phyloP scores from a whole-genome alignment of 37 sponge, comb jelly and placozoan species.

The Eunapius fragilis region DNA sequence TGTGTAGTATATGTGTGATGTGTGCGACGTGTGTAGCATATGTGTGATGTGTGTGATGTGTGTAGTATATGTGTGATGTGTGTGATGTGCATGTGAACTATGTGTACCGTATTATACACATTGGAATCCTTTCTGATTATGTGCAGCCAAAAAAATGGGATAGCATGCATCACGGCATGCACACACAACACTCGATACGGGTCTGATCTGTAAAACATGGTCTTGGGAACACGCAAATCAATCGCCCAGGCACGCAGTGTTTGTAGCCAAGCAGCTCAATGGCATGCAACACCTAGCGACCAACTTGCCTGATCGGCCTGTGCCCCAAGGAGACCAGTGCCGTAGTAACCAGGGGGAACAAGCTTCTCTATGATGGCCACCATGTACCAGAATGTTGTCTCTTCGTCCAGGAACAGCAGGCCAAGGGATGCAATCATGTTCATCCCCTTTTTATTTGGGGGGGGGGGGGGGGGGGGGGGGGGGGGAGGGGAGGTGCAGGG shows the following conservation, averaged over 20 bases:
- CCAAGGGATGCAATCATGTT: constrained; percentile 79
- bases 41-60: neutral
- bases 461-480: neutral
- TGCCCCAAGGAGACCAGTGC: constrained; percentile 45
- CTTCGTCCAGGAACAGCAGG: constrained; percentile 81
- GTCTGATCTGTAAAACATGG: neutral
- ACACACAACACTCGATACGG: neutral
- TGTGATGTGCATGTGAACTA: neutral
- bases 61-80: neutral
- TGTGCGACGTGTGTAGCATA: too few species aligned
- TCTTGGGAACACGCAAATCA: too few species aligned
- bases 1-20: too few species aligned
- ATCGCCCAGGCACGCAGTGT: too few species aligned
- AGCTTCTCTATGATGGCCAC: constrained; percentile 67
- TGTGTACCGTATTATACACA: neutral
- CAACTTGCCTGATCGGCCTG: constrained; percentile 74
- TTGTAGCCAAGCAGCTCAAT: too few species aligned
- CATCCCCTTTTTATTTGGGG: constrained; percentile 85
- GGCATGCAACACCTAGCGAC: too few species aligned
- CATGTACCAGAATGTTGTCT: constrained; percentile 77
- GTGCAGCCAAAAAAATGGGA: neutral
- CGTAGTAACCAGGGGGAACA: constrained; percentile 49
- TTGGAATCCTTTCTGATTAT: neutral
- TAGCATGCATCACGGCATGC: neutral
- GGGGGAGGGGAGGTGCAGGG: too few species aligned